These are phyloP conservation scores for Halcyon badia DNA, from an alignment of 2,797 vertebrate species.

Conservation along the genomic window DNA sequence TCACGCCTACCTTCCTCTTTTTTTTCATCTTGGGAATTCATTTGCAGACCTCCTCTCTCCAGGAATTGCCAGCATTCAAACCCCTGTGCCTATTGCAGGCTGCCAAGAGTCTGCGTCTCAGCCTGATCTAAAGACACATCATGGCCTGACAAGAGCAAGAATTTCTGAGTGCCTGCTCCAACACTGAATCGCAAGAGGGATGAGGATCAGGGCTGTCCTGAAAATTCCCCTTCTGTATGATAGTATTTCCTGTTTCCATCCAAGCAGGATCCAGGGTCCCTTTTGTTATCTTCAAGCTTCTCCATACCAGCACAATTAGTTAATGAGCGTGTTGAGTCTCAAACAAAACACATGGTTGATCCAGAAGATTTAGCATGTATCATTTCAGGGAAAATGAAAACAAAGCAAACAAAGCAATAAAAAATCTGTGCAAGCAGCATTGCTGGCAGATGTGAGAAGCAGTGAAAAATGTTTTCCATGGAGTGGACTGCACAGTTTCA, in stretches of 20 bases:
- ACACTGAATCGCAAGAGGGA: accelerated
- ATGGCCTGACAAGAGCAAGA: background rate
- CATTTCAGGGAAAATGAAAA: background rate
- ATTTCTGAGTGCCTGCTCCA: background rate
- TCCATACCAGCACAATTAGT: conserved; percentile 15
- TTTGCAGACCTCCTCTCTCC: background rate
- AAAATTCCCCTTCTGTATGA: background rate
- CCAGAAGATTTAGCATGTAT: background rate
- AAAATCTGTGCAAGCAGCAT: background rate
- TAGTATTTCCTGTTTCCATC: conserved; percentile 19
- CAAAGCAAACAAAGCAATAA: background rate
- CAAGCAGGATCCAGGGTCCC: background rate
- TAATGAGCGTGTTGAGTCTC: conserved; percentile 9
- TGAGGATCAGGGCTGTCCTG: background rate
- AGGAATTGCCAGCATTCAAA: background rate
- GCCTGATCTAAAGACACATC: background rate
- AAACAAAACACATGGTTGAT: background rate
- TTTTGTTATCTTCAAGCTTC: conserved; percentile 4
- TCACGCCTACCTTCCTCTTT: background rate
- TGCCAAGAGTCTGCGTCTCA: background rate
- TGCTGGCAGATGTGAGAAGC: background rate
- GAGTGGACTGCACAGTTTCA: background rate
- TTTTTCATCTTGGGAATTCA: background rate
- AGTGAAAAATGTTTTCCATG: background rate
- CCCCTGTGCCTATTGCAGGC: background rate